Evolutionary conservation across 2,113 vertebrate species (phyloP).

Genomic region (Macrotus californicus): DNA sequence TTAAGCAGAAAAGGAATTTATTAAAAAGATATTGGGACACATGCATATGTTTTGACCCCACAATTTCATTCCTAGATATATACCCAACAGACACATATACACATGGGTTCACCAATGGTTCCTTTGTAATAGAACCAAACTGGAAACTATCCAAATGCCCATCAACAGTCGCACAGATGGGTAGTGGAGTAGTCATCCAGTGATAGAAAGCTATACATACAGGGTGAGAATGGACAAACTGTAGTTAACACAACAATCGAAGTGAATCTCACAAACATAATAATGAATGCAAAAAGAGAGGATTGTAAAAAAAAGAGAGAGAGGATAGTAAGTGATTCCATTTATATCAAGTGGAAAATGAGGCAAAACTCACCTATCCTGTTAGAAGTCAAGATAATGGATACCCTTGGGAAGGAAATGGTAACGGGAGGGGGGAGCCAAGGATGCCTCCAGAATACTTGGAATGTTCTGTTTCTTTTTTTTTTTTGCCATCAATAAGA

Average conservation of each 20-base stretch:
- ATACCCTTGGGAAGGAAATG: neutral
- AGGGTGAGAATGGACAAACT: neutral
- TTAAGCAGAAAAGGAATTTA: slow-evolving; percentile 31
- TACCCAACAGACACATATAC: neutral
- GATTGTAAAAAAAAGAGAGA: slow-evolving; percentile 35
- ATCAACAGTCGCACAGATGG: neutral
- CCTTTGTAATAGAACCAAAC: neutral
- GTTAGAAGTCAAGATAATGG: neutral
- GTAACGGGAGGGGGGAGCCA: neutral
- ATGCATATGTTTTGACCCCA: neutral
- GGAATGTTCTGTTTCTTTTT: neutral
- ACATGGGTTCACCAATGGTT: neutral
- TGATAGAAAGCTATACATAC: neutral
- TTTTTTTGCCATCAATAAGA: too few relatives aligned
- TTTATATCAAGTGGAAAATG: slow-evolving; percentile 9
- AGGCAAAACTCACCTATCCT: neutral
- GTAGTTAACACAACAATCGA: neutral
- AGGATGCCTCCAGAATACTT: neutral
- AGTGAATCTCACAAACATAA: neutral
- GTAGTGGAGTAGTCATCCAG: neutral
- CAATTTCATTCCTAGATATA: neutral
- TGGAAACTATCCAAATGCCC: neutral
- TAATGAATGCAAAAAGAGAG: slow-evolving; percentile 1
- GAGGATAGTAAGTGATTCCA: neutral
- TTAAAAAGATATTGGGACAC: neutral